Conservation (phyloP, 1,140 invertebrate species). For the Drosophila fuyamai region DNA sequence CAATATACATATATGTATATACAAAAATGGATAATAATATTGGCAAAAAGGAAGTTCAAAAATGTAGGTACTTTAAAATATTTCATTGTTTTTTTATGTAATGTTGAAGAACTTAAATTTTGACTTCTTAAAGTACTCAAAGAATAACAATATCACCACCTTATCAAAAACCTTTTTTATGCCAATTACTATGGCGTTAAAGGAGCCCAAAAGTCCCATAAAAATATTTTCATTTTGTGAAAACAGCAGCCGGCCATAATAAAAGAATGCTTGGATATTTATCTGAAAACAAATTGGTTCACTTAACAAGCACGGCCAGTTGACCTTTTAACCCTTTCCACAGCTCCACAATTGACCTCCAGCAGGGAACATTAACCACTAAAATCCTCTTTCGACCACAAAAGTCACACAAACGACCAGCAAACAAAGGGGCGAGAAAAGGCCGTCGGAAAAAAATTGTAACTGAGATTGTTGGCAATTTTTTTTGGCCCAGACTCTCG, state of each 20-base stretch:
- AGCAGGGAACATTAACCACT: slow-evolving; percentile 50
- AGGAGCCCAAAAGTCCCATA: background rate
- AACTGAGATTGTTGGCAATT: slow-evolving; percentile 50
- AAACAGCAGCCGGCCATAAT: slow-evolving; percentile 4
- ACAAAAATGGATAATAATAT: background rate
- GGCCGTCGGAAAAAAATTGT: slow-evolving; percentile 34
- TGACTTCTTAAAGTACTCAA: background rate
- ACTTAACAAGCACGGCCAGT: slow-evolving; percentile 39
- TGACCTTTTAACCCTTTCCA: slow-evolving; percentile 43
- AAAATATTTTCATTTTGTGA: slow-evolving; percentile 23
- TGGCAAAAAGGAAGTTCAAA: too few relatives aligned
- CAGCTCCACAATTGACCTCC: slow-evolving; percentile 37
- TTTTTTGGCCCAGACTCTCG: slow-evolving; percentile 41
- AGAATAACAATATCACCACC: background rate
- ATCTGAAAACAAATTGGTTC: slow-evolving; percentile 46
- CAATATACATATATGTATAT: background rate
- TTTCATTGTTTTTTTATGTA: background rate
- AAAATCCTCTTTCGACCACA: slow-evolving; percentile 57
- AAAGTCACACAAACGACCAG: slow-evolving; percentile 50
- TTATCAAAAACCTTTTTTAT: slow-evolving; percentile 3
- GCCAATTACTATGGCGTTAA: background rate
- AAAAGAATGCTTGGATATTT: slow-evolving; percentile 44
- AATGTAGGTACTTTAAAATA: background rate
- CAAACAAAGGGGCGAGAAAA: slow-evolving; percentile 26
- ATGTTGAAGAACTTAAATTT: background rate